Conservation (phyloP, 2,113 vertebrate genomes). For the Pardalotus punctatus region DNA sequence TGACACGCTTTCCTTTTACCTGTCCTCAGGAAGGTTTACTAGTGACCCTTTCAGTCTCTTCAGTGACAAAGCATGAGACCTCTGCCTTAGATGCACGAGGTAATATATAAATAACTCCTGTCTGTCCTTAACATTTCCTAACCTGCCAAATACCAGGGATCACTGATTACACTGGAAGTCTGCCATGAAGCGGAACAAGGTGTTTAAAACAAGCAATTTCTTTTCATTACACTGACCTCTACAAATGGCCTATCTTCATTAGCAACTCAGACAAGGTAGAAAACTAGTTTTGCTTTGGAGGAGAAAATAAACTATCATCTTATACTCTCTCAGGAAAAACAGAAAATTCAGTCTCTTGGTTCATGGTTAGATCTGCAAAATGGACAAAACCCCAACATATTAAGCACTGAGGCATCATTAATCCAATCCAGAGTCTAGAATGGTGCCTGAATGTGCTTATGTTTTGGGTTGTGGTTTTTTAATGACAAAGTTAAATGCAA, state of each 20-base stretch:
- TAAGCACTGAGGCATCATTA: background rate
- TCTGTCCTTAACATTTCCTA: background rate
- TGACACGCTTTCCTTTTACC: background rate
- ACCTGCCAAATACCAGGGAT: background rate
- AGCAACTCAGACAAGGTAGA: background rate
- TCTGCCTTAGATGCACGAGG: background rate
- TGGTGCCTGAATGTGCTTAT: background rate
- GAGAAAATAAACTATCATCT: background rate
- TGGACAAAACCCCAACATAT: background rate
- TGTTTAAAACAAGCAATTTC: background rate
- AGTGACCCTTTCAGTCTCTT: background rate
- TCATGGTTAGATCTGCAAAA: background rate
- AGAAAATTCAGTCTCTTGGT: background rate
- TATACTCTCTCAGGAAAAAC: background rate
- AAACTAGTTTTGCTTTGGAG: background rate
- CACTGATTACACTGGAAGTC: background rate
- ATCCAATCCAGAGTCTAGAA: background rate
- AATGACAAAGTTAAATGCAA: background rate
- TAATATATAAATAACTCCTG: background rate
- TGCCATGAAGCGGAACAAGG: background rate
- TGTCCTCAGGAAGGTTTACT: background rate
- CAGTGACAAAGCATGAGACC: background rate
- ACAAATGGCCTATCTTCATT: background rate
- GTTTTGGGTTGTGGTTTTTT: rapidly evolving
- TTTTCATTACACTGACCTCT: background rate